These are phyloP conservation scores for Drosophila prosaltans DNA, from an alignment of 1,140 invertebrate genomes.

Conservation along the genomic window DNA sequence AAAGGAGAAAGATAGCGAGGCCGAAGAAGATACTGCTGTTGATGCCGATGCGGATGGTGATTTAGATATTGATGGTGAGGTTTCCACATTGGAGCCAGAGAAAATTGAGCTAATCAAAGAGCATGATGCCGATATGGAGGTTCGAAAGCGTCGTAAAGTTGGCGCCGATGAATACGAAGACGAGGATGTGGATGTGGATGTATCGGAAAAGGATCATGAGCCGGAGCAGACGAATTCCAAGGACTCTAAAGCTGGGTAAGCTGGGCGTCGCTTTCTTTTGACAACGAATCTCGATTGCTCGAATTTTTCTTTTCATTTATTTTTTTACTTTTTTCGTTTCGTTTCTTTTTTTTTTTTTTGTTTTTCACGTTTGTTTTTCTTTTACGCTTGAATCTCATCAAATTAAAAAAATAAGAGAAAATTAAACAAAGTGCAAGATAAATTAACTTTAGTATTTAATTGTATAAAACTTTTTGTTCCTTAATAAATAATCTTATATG, in stretches of 20 bases:
- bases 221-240: conserved; percentile 35
- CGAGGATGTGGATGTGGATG: conserved; percentile 61
- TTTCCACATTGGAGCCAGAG: conserved; percentile 67
- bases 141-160: conserved; percentile 67
- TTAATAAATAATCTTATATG: conserved; percentile 70
- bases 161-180: conserved; percentile 72
- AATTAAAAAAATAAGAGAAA: conserved; percentile 9
- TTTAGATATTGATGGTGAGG: conserved; percentile 59
- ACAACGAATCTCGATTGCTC: conserved; percentile 59
- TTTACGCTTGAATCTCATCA: neutral
- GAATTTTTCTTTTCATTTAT: conserved; percentile 54
- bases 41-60: conserved; percentile 63
- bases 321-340: conserved; percentile 16
- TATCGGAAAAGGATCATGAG: conserved; percentile 33
- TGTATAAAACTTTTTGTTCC: conserved; percentile 64
- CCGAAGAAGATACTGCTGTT: conserved; percentile 77
- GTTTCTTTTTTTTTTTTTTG: conserved; percentile 39
- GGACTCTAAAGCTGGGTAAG: conserved; percentile 76
- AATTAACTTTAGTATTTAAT: conserved; percentile 65
- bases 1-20: conserved; percentile 90
- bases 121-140: conserved; percentile 75
- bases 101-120: conserved; percentile 81
- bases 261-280: conserved; percentile 44
- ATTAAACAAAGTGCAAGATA: conserved; percentile 44
- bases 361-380: conserved; percentile 1